Evolutionary conservation across 1,140 invertebrate species (phyloP).

Genomic region (Lerema accius): DNA sequence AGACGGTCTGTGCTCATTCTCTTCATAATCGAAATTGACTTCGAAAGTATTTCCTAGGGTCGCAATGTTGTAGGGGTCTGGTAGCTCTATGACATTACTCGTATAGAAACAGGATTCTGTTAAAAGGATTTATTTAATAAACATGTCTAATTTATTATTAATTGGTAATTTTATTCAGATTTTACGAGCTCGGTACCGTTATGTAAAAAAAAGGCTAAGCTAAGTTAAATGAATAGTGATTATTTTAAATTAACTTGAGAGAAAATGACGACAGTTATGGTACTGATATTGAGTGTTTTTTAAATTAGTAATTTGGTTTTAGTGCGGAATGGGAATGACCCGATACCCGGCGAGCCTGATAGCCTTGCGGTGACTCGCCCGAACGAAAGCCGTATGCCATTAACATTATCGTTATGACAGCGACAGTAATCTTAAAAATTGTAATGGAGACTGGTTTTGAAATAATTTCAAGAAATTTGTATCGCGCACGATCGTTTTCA

Average conservation of each 20-base stretch:
- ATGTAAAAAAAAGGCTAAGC: no score
- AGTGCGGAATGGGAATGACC: conserved; percentile 2
- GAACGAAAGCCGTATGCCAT: conserved; percentile 31
- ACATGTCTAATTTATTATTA: no score
- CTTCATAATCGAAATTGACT: conserved; percentile 8
- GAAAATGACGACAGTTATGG: no score
- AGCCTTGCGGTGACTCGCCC: conserved; percentile 35
- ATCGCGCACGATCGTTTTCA: background rate
- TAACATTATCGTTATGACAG: conserved; percentile 42
- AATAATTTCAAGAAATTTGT: conserved; percentile 11
- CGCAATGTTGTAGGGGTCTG: background rate
- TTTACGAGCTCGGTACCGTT: no score
- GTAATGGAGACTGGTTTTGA: conserved; percentile 35
- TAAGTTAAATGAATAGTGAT: no score
- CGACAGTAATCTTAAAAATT: conserved; percentile 37
- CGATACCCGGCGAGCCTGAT: conserved; percentile 12
- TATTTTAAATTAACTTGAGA: no score
- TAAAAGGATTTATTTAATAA: background rate
- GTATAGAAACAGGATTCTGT: background rate
- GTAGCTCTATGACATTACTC: conserved; percentile 3
- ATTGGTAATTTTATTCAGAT: no score
- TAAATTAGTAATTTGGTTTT: background rate
- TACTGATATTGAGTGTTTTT: no score
- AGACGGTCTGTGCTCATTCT: conserved; percentile 18
- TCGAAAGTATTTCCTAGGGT: conserved; percentile 13